Evolutionary conservation across 2,888 invertebrate genomes (phyloP).

Genomic region (Nesidiocoris tenuis): DNA sequence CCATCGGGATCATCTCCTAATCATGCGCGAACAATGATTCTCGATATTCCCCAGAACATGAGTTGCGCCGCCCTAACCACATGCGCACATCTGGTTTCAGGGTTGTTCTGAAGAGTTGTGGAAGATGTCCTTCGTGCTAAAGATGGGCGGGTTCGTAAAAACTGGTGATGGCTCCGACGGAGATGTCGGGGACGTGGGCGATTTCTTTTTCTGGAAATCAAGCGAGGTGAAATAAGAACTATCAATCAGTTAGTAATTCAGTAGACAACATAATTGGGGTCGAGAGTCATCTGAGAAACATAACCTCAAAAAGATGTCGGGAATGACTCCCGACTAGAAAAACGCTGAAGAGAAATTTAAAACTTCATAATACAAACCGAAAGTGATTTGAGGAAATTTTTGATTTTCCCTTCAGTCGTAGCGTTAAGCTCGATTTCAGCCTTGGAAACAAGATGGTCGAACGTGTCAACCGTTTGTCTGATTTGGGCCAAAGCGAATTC

Average conservation of each 20-base stretch:
- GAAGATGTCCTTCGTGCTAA: conserved; percentile 32
- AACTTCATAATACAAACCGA: conserved; percentile 29
- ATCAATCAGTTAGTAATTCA: too few species aligned
- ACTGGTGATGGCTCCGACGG: conserved; percentile 4
- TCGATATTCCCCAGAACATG: too few species aligned
- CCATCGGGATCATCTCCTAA: too few species aligned
- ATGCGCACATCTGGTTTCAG: too few species aligned
- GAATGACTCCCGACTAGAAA: too few species aligned
- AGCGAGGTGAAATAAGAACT: too few species aligned
- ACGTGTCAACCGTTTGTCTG: conserved; percentile 41
- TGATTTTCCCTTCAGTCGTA: conserved; percentile 45
- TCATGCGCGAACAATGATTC: too few species aligned
- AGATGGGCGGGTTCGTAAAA: conserved; percentile 32
- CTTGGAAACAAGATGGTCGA: conserved; percentile 42
- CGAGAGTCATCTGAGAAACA: too few species aligned
- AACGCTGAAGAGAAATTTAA: too few species aligned
- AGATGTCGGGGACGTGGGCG: background rate
- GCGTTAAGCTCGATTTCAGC: conserved; percentile 45
- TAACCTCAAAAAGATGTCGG: too few species aligned
- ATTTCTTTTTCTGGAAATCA: conserved; percentile 24
- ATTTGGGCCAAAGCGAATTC: conserved; percentile 41
- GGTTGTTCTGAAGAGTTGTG: conserved; percentile 12
- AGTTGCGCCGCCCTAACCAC: too few species aligned
- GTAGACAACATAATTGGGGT: too few species aligned
- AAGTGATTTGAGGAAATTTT: conserved; percentile 43